Percentiles rank a stretch among this genome's conserved stretches.
Conservation (phyloP, 2,888 invertebrate genomes). For the Drosophila subsilvestris region DNA sequence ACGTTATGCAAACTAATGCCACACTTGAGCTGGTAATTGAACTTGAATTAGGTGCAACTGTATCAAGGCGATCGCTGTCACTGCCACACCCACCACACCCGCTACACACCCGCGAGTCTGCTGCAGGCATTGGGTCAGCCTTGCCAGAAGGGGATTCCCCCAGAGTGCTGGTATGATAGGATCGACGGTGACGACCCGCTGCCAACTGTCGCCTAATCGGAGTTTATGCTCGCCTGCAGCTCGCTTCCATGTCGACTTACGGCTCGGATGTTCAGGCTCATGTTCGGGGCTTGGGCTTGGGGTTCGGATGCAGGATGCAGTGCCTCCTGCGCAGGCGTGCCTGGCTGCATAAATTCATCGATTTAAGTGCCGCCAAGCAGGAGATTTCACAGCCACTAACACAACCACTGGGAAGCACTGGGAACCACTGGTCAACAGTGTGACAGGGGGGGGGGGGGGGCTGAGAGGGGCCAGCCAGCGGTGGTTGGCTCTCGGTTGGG, state of each 20-base stretch:
- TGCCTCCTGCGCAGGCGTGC: slow-evolving; percentile 65
- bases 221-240: slow-evolving; percentile 82
- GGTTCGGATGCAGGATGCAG: slow-evolving; percentile 37
- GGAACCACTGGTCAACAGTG: slow-evolving; percentile 13
- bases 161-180: slow-evolving; percentile 32
- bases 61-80: slow-evolving; percentile 5
- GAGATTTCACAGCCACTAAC: slow-evolving; percentile 65
- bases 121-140: slow-evolving; percentile 70
- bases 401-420: slow-evolving; percentile 7
- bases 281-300: background rate
- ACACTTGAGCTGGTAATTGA: slow-evolving; percentile 30
- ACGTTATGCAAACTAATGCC: background rate
- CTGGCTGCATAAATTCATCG: slow-evolving; percentile 77
- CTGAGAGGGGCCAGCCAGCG: slow-evolving; percentile 20
- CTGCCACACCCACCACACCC: slow-evolving; percentile 3
- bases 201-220: slow-evolving; percentile 82
- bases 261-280: slow-evolving; percentile 31
- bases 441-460: slow-evolving; percentile 11
- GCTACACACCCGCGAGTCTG: slow-evolving; percentile 3
- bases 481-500: slow-evolving; percentile 55
- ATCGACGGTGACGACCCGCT: slow-evolving; percentile 38
- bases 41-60: slow-evolving; percentile 20
- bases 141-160: slow-evolving; percentile 6
- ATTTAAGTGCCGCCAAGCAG: slow-evolving; percentile 74
- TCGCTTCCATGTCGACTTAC: slow-evolving; percentile 71